These are phyloP conservation scores for Stictocephala bisonia DNA, from an alignment of 2,888 invertebrate genomes.

Conservation along the genomic window DNA sequence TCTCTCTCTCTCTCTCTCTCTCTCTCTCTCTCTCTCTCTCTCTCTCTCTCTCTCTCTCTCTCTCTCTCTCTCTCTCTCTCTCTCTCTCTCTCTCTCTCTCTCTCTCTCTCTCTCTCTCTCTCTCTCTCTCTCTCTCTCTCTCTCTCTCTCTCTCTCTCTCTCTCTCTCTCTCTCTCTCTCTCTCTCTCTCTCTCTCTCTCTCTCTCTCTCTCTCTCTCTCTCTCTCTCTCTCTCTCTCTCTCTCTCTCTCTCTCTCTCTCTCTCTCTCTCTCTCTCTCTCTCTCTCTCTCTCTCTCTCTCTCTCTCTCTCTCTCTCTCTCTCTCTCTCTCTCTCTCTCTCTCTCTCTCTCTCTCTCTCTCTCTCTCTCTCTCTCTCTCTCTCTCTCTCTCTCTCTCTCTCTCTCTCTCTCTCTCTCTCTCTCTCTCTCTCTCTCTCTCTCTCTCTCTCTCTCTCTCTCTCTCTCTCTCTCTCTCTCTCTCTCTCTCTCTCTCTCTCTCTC, in stretches of 20 bases:
- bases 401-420: constrained; percentile 24
- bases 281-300: constrained; percentile 22
- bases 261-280: constrained; percentile 30
- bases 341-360: constrained; percentile 10
- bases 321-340: constrained; percentile 19
- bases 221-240: constrained; percentile 24
- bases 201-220: constrained; percentile 24
- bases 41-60: constrained; percentile 5
- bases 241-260: constrained; percentile 31
- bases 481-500: constrained; percentile 24
- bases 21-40: constrained; percentile 1
- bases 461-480: constrained; percentile 24
- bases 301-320: constrained; percentile 10
- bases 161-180: constrained; percentile 24
- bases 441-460: constrained; percentile 24
- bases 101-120: constrained; percentile 21
- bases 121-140: constrained; percentile 24
- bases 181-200: constrained; percentile 24
- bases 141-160: constrained; percentile 24
- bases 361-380: constrained; percentile 24
- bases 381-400: constrained; percentile 24
- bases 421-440: constrained; percentile 24
- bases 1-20: no score
- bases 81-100: constrained; percentile 8
- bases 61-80: constrained; percentile 14